phyloP scores from a whole-genome alignment of 2,888 invertebrate species.

The Pyrochroa serraticornis region DNA sequence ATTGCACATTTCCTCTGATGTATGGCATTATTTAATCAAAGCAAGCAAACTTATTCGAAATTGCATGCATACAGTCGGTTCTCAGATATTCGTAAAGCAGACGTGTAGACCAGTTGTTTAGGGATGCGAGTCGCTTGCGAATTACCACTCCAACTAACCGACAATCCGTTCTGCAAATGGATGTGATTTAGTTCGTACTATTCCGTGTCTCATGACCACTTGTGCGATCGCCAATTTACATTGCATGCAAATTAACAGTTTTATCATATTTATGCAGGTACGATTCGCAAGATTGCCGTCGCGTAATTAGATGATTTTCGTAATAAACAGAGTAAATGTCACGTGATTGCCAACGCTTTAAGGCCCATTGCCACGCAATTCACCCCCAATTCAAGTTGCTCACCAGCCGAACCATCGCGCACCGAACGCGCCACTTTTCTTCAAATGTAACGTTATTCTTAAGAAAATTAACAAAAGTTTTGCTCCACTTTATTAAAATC shows the following conservation, averaged over 20 bases:
- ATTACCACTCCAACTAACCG: slow-evolving; percentile 39
- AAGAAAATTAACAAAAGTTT: too few relatives aligned
- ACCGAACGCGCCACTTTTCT: too few relatives aligned
- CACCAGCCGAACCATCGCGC: too few relatives aligned
- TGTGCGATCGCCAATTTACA: slow-evolving; percentile 23
- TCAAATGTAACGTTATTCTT: too few relatives aligned
- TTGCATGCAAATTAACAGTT: slow-evolving; percentile 17
- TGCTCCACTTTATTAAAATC: too few relatives aligned
- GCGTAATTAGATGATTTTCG: background rate
- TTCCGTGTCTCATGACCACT: slow-evolving; percentile 26
- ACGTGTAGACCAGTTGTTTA: slow-evolving; percentile 1
- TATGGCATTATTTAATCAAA: slow-evolving; percentile 46
- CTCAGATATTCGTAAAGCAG: background rate
- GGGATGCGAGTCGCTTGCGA: slow-evolving; percentile 24
- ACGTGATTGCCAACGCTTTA: background rate
- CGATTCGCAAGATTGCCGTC: background rate
- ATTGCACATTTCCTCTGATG: slow-evolving; percentile 47
- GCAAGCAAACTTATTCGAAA: slow-evolving; percentile 11
- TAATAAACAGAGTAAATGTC: background rate
- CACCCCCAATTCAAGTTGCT: background rate
- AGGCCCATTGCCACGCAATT: too few relatives aligned
- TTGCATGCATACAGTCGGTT: slow-evolving; percentile 1
- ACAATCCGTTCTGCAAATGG: slow-evolving; percentile 42
- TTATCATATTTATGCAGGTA: slow-evolving; percentile 2
- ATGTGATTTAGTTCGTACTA: slow-evolving; percentile 35